A percentile compares a stretch with the other conserved stretches of the same genome.
These are phyloP conservation scores for Micrasema longulum DNA, from an alignment of 1,140 invertebrate genomes.

Conservation along the genomic window DNA sequence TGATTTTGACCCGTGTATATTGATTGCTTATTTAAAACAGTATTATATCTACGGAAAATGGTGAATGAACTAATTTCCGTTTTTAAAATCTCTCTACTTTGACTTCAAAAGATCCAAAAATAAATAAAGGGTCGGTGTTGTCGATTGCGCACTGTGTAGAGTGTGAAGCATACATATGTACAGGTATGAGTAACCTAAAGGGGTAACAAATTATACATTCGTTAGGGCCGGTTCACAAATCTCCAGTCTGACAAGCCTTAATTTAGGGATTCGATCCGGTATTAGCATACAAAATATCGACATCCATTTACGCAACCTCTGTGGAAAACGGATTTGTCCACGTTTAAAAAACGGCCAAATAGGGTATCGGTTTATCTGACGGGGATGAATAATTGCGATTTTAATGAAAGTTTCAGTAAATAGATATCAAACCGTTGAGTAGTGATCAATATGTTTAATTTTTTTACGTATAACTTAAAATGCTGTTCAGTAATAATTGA, in stretches of 20 bases:
- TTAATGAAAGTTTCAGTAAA: neutral
- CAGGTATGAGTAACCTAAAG: neutral
- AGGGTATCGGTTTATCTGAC: neutral
- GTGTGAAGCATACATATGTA: no score
- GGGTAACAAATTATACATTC: conserved; percentile 31
- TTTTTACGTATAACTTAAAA: no score
- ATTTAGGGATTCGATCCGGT: conserved; percentile 31
- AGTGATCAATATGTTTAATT: neutral
- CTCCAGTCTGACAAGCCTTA: conserved; percentile 35
- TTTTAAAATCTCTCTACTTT: no score
- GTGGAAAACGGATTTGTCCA: neutral
- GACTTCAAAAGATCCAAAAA: no score
- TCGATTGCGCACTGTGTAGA: conserved; percentile 26
- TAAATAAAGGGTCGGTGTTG: neutral
- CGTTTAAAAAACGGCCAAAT: neutral
- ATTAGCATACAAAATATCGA: conserved; percentile 41
- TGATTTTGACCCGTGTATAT: no score
- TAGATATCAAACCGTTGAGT: no score
- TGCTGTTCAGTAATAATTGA: no score
- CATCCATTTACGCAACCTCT: conserved; percentile 25
- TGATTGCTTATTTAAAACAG: no score
- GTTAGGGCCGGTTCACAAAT: conserved; percentile 39
- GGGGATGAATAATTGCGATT: neutral
- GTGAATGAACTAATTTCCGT: no score
- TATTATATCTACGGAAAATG: no score